A percentile compares a stretch with the other conserved stretches of the same genome.
Evolutionary conservation across 2,113 vertebrate species (phyloP).

Genomic region (Scolopax mira): DNA sequence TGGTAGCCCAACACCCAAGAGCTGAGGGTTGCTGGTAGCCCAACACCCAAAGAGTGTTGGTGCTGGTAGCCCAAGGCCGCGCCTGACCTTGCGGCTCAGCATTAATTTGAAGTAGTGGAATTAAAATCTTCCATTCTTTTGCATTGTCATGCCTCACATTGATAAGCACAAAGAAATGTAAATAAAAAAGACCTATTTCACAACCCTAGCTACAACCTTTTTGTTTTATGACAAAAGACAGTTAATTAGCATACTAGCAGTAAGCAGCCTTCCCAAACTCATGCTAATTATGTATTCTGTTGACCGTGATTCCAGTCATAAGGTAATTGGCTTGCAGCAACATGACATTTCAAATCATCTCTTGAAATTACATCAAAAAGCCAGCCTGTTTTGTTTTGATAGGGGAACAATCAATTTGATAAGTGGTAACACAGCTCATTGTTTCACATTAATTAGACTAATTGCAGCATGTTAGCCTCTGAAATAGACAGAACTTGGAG

Average conservation of each 20-base stretch:
- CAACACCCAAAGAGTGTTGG: no score
- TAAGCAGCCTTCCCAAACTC: conserved; percentile 85
- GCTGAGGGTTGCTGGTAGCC: background rate
- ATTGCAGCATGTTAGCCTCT: conserved; percentile 88
- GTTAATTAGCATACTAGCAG: conserved; percentile 88
- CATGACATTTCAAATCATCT: conserved; percentile 95
- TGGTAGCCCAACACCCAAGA: background rate
- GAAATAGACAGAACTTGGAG: conserved; percentile 82
- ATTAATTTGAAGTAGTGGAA: conserved; percentile 64
- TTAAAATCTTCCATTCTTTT: conserved; percentile 79
- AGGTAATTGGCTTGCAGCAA: conserved; percentile 93
- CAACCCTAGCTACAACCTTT: conserved; percentile 77
- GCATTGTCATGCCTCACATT: conserved; percentile 75
- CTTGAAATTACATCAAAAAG: conserved; percentile 91
- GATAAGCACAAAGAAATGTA: conserved; percentile 81
- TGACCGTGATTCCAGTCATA: conserved; percentile 87
- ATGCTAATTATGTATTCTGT: conserved; percentile 89
- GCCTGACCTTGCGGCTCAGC: conserved; percentile 65
- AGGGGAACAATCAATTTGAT: conserved; percentile 95
- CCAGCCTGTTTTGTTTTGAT: conserved; percentile 89
- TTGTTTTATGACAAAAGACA: conserved; percentile 86
- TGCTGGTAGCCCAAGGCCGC: background rate
- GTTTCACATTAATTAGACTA: conserved; percentile 95
- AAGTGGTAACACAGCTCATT: conserved; percentile 92
- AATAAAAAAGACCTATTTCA: conserved; percentile 82